These are phyloP conservation scores for Chloroclystis v-ata DNA, from an alignment of 2,888 invertebrate species.

Conservation along the genomic window DNA sequence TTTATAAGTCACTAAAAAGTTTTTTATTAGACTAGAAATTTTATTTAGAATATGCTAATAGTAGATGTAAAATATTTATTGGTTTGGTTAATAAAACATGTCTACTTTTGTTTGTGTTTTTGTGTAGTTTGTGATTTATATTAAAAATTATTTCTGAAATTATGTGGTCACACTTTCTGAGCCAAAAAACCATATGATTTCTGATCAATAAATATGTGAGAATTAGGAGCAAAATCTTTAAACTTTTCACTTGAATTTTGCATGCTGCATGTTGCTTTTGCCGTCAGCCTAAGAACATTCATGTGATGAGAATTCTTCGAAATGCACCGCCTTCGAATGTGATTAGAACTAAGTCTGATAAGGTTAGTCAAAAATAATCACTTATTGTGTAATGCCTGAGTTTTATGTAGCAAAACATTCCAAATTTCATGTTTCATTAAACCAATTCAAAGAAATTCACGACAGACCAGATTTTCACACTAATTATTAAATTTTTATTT, in stretches of 20 bases:
- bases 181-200: no score
- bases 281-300: conserved; percentile 85
- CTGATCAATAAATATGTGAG: no score
- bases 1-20: conserved; percentile 29
- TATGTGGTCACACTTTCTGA: no score
- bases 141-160: neutral
- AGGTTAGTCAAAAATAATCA: conserved; percentile 79
- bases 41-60: conserved; percentile 45
- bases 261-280: conserved; percentile 63
- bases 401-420: neutral
- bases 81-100: conserved; percentile 40
- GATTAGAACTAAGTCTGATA: conserved; percentile 90
- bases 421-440: no score
- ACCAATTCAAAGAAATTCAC: neutral
- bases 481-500: no score
- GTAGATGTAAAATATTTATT: conserved; percentile 59
- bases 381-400: conserved; percentile 12
- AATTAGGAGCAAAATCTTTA: no score
- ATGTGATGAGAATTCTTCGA: conserved; percentile 87
- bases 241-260: conserved; percentile 40
- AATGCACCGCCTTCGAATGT: conserved; percentile 92
- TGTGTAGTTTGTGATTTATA: conserved; percentile 27
- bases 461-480: neutral
- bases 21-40: no score
- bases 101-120: conserved; percentile 34